Base-by-base conservation (phyloP, 2,888 invertebrate species). In the Cacoxenus indagator region DNA sequence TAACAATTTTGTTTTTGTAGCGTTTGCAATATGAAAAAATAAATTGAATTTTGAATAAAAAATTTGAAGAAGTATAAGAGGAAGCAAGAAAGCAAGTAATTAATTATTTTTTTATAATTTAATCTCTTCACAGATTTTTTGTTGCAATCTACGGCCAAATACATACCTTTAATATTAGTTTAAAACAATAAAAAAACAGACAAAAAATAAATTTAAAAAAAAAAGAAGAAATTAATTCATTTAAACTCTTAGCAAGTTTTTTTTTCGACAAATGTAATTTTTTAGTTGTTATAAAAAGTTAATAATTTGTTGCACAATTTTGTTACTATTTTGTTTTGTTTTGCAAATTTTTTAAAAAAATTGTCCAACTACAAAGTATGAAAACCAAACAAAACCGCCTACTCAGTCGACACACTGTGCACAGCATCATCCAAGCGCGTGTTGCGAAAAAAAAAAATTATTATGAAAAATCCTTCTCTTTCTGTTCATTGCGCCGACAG, bases 141-240 rank as follows among this genome's bases (percentile, higher is more conserved):
- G 81, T 84, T 86, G 84, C 86, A 85, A 86, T 85, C 85, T 85
- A 86, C 86, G 84, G 86, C 85, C 86, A 84, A 86, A 85, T 84
- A 86, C 80, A 84, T 86, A 84, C 85, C 83, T 80, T 84, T 85
- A 77, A 80, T 85, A 81, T 81, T 81, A 73, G 73, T 76, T 74
- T 75, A 70, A 73, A 75, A 51, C 22, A 51, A 51, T 51, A 51
- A 6, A 70, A 54, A 74, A 70, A 62, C 55, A 70, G 68, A 69
- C 26, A 65, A 68, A 68, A 48, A 71, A 67, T 55, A 31, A 54
- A 55, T 51, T 61, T 51, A 17, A 67, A 57, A 72, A 69, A 68
- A 65, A 70, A 69, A 59, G 67, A 71, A 70, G 46, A 69, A 69
- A 65, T 45, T 22, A 24, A 14, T 24, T 26, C 19, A 55, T 55